Evolutionary conservation across 2,797 vertebrate genomes (phyloP).

Genomic region (Streptopelia turtur): DNA sequence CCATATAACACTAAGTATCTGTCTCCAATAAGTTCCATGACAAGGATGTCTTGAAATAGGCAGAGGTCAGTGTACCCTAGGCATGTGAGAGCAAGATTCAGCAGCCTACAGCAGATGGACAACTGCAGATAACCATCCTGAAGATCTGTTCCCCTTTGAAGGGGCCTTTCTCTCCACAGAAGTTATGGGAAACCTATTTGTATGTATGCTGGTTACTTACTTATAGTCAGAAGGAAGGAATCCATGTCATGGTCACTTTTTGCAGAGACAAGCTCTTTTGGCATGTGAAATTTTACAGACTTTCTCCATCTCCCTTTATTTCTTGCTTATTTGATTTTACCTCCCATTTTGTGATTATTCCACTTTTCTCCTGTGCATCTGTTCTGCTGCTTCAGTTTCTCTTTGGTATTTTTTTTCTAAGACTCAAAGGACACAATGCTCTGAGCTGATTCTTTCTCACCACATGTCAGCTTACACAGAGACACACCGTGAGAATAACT

Average conservation of each 20-base stretch:
- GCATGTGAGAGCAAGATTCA: not conserved
- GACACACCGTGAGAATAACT: not conserved
- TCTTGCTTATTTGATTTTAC: not conserved
- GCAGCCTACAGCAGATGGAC: not conserved
- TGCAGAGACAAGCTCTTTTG: not conserved
- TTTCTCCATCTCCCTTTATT: not conserved
- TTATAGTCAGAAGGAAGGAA: not conserved
- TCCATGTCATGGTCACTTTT: not conserved
- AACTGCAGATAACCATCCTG: not conserved
- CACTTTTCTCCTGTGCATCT: not conserved
- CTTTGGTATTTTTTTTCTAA: not conserved
- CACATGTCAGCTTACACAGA: not conserved
- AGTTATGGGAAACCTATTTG: not conserved
- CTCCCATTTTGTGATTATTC: not conserved
- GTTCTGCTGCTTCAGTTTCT: not conserved
- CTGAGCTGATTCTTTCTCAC: not conserved
- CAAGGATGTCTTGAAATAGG: not conserved
- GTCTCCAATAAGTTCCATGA: not conserved
- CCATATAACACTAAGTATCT: fast-evolving
- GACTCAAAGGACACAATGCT: fast-evolving
- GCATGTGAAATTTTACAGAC: not conserved
- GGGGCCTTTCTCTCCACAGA: not conserved
- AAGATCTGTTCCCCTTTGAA: not conserved
- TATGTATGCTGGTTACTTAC: not conserved
- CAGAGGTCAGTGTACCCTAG: not conserved